Evolutionary conservation across 2,888 invertebrate species (phyloP).

Genomic region (Cremastinae sp.): DNA sequence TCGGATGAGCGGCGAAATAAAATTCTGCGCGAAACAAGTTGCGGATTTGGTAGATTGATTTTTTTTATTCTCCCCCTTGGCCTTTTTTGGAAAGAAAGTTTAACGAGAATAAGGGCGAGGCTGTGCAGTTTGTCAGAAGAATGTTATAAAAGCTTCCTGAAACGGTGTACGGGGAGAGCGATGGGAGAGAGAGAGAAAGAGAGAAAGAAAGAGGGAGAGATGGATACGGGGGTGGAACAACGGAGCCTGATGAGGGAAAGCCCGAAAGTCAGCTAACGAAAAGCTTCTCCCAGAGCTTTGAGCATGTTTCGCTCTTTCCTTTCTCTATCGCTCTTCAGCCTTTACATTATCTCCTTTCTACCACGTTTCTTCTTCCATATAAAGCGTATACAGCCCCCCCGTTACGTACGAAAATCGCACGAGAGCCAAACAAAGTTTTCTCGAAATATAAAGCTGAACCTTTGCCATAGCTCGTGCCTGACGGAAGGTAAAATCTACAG

Average conservation of each 20-base stretch:
- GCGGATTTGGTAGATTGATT: not conserved
- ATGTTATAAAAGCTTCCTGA: constrained; percentile 37
- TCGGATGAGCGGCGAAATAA: constrained; percentile 27
- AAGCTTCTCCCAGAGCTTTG: constrained; percentile 47
- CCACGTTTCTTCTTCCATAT: constrained; percentile 4
- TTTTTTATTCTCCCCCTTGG: too few species aligned
- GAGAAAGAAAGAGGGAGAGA: not conserved
- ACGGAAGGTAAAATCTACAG: too few species aligned
- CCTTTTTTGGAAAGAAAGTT: constrained; percentile 14
- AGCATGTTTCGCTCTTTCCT: constrained; percentile 12
- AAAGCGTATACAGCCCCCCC: constrained; percentile 5
- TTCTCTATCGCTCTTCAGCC: not conserved
- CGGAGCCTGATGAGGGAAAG: constrained; percentile 10
- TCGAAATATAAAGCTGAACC: constrained; percentile 27
- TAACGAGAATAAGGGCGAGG: constrained; percentile 15
- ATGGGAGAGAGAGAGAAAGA: constrained; percentile 20
- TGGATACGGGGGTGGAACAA: not conserved
- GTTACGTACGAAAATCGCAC: not conserved
- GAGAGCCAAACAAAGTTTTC: constrained; percentile 25
- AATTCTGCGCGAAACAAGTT: constrained; percentile 31
- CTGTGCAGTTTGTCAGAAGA: constrained; percentile 34
- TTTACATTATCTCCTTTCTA: constrained; percentile 25
- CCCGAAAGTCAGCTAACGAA: constrained; percentile 33
- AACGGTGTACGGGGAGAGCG: constrained; percentile 35
- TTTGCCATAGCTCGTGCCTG: constrained; percentile 24